Evolutionary conservation across 2,888 invertebrate genomes (phyloP).

Genomic region (Alentia gelatinosa): DNA sequence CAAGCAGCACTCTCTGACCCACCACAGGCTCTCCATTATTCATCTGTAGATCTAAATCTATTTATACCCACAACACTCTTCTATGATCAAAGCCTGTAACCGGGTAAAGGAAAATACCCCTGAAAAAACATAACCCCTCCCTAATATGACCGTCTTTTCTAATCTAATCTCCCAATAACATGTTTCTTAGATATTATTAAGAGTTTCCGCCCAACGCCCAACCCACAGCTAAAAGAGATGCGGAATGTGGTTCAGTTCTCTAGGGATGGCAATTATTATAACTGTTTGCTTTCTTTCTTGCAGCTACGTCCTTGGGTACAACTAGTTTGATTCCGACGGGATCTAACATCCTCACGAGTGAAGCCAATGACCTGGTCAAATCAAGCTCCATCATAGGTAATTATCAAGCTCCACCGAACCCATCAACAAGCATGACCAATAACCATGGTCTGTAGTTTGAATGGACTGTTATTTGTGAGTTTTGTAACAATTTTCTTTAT

Average conservation of each 20-base stretch:
- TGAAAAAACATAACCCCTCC: neutral
- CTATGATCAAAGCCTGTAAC: neutral
- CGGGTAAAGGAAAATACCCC: neutral
- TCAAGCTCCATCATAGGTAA: constrained; percentile 53
- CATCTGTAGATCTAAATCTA: constrained; percentile 32
- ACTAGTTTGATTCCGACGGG: neutral
- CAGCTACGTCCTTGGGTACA: constrained; percentile 37
- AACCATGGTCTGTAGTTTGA: too few relatives aligned
- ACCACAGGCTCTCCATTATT: neutral
- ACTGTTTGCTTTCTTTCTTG: neutral
- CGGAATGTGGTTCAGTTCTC: too few relatives aligned
- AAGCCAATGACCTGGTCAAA: constrained; percentile 46
- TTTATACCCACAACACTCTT: neutral
- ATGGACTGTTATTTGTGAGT: too few relatives aligned
- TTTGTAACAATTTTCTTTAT: too few relatives aligned
- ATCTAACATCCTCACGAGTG: constrained; percentile 23
- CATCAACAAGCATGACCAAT: neutral
- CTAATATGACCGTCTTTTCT: neutral
- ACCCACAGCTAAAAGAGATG: too few relatives aligned
- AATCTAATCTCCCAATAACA: neutral
- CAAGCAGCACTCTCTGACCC: neutral
- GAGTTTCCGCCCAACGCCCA: too few relatives aligned
- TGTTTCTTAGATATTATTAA: neutral
- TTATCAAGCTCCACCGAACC: neutral
- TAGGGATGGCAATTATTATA: neutral